These are phyloP conservation scores for Drosophila persimilis DNA, from an alignment of 1,140 invertebrate species.

Conservation along the genomic window DNA sequence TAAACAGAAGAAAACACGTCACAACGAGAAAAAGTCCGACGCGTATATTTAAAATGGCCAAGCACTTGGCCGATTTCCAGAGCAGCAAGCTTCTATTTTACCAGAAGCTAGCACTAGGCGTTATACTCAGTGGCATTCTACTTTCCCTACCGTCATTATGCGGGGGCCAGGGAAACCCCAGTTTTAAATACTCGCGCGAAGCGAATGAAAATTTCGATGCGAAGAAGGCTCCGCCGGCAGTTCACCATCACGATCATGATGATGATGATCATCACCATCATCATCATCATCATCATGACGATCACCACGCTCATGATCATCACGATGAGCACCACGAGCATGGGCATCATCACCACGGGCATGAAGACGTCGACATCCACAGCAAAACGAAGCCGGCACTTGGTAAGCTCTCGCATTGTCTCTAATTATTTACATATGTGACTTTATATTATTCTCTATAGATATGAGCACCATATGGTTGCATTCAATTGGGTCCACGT, in stretches of 20 bases:
- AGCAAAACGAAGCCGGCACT: conserved; percentile 38
- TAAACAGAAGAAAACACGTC: conserved; percentile 59
- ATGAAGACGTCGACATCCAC: conserved; percentile 15
- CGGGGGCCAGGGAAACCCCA: conserved; percentile 82
- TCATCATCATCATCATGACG: conserved; percentile 40
- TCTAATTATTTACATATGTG: conserved; percentile 1
- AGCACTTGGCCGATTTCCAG: conserved; percentile 57
- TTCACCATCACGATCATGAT: conserved; percentile 67
- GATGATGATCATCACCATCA: conserved; percentile 46
- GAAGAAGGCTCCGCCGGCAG: conserved; percentile 51
- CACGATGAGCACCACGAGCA: conserved; percentile 54
- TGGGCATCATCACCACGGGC: conserved; percentile 34
- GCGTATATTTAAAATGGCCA: conserved; percentile 47
- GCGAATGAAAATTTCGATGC: conserved; percentile 85
- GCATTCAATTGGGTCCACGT: conserved; percentile 93
- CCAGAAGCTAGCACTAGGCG: conserved; percentile 54
- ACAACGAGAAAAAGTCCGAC: conserved; percentile 46
- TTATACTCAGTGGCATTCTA: conserved; percentile 56
- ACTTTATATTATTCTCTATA: conserved; percentile 28
- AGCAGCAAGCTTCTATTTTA: conserved; percentile 54
- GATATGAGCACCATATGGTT: conserved; percentile 87
- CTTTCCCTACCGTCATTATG: conserved; percentile 68
- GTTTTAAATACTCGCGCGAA: conserved; percentile 89
- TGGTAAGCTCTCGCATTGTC: conserved; percentile 36
- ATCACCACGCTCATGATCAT: conserved; percentile 55